phyloP scores from a whole-genome alignment of 1,140 invertebrate species.

The Euura lappo region DNA sequence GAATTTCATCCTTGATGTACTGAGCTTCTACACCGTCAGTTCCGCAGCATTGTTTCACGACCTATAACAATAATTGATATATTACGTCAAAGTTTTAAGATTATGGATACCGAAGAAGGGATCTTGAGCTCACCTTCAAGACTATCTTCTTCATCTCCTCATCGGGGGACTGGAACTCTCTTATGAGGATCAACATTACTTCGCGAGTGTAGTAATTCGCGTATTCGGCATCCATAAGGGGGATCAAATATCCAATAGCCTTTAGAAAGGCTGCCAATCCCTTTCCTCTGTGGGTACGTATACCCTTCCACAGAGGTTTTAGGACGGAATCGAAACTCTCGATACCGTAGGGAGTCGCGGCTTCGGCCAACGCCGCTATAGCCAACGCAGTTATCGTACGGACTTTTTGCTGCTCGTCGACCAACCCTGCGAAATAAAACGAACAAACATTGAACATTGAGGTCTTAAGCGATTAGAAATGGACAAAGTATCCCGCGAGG shows the following conservation, averaged over 20 bases:
- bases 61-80: slow-evolving; percentile 61
- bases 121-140: slow-evolving; percentile 75
- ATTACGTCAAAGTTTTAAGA: slow-evolving; percentile 2
- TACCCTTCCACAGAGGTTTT: slow-evolving; percentile 99
- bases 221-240: slow-evolving; percentile 99
- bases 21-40: slow-evolving; percentile 99
- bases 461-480: slow-evolving; percentile 13
- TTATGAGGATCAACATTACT: slow-evolving; percentile 99
- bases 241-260: slow-evolving; percentile 99
- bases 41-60: slow-evolving; percentile 99
- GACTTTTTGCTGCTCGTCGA: slow-evolving; percentile 89
- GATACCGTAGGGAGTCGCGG: slow-evolving; percentile 98
- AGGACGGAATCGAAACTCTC: slow-evolving; percentile 99
- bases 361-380: slow-evolving; percentile 97
- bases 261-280: slow-evolving; percentile 99
- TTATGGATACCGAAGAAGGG: slow-evolving; percentile 12
- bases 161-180: slow-evolving; percentile 99
- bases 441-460: neutral
- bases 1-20: slow-evolving; percentile 99
- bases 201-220: slow-evolving; percentile 99
- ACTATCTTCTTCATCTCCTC: slow-evolving; percentile 99
- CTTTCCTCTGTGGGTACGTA: slow-evolving; percentile 96
- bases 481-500: neutral
- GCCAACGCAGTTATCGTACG: slow-evolving; percentile 98
- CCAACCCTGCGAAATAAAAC: slow-evolving; percentile 61